Conservation (phyloP, 2,113 vertebrate species). For the Lagenorhynchus albirostris region DNA sequence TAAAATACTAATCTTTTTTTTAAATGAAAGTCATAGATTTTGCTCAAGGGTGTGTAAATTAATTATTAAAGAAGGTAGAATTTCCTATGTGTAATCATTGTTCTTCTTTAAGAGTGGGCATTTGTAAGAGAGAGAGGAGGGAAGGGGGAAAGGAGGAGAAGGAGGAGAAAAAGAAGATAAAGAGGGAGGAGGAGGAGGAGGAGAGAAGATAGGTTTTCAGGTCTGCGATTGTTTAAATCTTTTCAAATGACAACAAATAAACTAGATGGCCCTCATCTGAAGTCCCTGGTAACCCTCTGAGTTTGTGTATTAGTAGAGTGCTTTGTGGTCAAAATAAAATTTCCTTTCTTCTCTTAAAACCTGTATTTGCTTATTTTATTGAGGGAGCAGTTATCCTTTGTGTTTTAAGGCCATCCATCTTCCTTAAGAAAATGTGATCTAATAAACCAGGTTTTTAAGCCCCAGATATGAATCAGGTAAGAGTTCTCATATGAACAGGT, state of each 20-base stretch:
- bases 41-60: slow-evolving; percentile 26
- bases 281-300: slow-evolving; percentile 20
- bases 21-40: slow-evolving; percentile 5
- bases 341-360: neutral
- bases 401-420: slow-evolving; percentile 45
- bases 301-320: neutral
- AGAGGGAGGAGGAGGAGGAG: neutral
- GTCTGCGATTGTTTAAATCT: slow-evolving; percentile 17
- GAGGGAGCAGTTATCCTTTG: slow-evolving; percentile 29
- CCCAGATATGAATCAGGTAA: slow-evolving; percentile 11
- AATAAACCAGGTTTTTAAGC: slow-evolving; percentile 37
- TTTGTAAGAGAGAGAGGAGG: neutral
- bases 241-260: slow-evolving; percentile 13
- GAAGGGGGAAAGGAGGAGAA: too few species aligned
- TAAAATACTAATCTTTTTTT: slow-evolving; percentile 5
- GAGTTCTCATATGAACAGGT: neutral
- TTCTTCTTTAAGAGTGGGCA: neutral
- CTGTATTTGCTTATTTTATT: slow-evolving; percentile 18
- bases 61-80: neutral
- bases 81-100: slow-evolving; percentile 25
- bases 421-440: slow-evolving; percentile 49
- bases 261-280: neutral
- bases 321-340: slow-evolving; percentile 36
- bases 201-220: neutral
- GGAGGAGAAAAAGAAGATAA: too few species aligned